These are phyloP conservation scores for Phengaris alcon DNA, from an alignment of 2,888 invertebrate species.

Conservation along the genomic window DNA sequence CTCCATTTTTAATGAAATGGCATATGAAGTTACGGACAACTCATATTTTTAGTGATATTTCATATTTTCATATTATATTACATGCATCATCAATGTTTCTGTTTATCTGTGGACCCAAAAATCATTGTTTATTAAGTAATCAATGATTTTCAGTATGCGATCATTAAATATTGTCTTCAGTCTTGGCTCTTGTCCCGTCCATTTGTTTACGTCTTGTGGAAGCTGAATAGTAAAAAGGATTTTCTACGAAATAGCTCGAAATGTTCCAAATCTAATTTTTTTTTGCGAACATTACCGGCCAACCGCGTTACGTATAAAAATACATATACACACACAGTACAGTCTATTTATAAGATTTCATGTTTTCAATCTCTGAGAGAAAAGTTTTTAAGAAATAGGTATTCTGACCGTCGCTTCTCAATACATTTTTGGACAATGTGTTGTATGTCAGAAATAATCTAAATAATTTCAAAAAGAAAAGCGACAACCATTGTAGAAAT, in stretches of 20 bases:
- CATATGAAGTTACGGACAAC: conserved; percentile 22
- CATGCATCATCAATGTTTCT: no score
- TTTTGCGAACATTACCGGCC: neutral
- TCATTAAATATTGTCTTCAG: neutral
- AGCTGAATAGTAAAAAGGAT: neutral
- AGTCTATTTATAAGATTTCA: no score
- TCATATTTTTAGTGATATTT: neutral
- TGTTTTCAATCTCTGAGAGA: no score
- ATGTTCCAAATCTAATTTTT: conserved; percentile 1
- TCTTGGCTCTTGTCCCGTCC: neutral
- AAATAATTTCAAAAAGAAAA: no score
- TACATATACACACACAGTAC: neutral
- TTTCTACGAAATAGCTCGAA: neutral
- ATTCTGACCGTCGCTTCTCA: no score
- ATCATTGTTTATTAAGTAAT: no score
- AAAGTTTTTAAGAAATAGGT: no score
- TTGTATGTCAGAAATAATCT: no score
- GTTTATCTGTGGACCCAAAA: no score
- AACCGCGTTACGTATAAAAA: neutral
- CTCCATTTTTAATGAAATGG: conserved; percentile 33
- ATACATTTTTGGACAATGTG: no score
- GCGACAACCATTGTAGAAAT: no score
- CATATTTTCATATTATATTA: neutral
- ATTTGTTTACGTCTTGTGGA: conserved; percentile 13
- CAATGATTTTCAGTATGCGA: neutral